These are phyloP conservation scores for Troglohyphantes excavatus DNA, from an alignment of 2,888 invertebrate genomes.

Conservation along the genomic window DNA sequence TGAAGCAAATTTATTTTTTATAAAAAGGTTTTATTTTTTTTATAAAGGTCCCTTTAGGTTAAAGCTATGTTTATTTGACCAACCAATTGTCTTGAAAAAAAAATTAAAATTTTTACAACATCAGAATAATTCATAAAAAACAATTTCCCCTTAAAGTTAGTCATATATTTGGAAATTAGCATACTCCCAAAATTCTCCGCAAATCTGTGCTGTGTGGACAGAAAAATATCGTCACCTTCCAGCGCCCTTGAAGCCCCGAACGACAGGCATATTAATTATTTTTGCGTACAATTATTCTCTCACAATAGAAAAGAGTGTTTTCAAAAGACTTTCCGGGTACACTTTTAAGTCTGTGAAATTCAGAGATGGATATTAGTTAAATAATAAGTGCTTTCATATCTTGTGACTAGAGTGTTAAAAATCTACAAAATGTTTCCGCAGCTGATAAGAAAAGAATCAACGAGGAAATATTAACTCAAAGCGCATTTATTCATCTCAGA, in stretches of 20 bases:
- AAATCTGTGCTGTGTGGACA: slow-evolving; percentile 15
- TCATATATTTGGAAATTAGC: no score
- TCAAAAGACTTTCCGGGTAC: slow-evolving; percentile 32
- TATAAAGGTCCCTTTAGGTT: no score
- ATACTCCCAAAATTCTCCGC: no score
- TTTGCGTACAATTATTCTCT: slow-evolving; percentile 32
- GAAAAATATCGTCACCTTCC: slow-evolving; percentile 17
- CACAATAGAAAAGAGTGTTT: slow-evolving; percentile 16
- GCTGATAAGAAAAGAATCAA: background rate
- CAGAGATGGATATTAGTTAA: slow-evolving; percentile 31
- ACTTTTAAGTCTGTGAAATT: slow-evolving; percentile 12
- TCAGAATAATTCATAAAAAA: no score
- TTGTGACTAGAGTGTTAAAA: slow-evolving; percentile 6
- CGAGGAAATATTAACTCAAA: background rate
- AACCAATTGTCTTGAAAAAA: no score
- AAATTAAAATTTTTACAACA: no score
- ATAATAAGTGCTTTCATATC: slow-evolving; percentile 11
- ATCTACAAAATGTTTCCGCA: slow-evolving; percentile 14
- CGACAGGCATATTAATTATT: slow-evolving; percentile 60
- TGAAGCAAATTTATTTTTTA: no score
- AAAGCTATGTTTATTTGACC: no score
- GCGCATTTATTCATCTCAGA: background rate
- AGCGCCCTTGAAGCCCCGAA: background rate
- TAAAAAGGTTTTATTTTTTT: no score
- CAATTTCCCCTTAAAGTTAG: no score